phyloP scores from a whole-genome alignment of 2,797 vertebrate species.

The Ispidina lecontei region DNA sequence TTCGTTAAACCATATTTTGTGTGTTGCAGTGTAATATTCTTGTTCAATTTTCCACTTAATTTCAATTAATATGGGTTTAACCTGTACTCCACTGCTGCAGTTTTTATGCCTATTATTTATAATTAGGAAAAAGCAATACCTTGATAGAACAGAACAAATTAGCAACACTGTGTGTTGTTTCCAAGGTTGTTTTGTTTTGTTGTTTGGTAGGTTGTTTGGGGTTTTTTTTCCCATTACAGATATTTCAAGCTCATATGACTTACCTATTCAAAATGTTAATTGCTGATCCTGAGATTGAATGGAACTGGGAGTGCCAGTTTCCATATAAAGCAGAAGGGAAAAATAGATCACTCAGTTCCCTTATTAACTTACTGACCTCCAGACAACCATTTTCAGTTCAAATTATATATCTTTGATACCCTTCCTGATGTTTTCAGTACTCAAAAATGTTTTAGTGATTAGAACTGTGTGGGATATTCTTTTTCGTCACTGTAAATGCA shows the following conservation, averaged over 20 bases:
- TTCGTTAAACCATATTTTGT: conserved; percentile 54
- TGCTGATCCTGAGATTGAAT: not conserved
- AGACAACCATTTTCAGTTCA: not conserved
- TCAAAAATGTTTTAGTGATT: not conserved
- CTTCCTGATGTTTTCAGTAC: not conserved
- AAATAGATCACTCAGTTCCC: not conserved
- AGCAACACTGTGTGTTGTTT: not conserved
- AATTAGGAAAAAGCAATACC: conserved; percentile 59
- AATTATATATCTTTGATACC: not conserved
- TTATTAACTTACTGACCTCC: not conserved
- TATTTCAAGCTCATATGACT: not conserved
- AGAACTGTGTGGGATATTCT: not conserved
- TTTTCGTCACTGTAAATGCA: not conserved
- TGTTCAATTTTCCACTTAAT: conserved; percentile 73
- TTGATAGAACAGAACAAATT: conserved; percentile 14
- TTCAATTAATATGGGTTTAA: conserved; percentile 60
- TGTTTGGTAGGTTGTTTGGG: too few species aligned
- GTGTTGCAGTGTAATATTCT: conserved; percentile 6
- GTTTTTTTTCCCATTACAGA: not conserved
- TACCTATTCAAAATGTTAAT: not conserved
- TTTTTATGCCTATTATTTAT: conserved; percentile 65
- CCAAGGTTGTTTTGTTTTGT: not conserved
- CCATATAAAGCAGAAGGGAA: rapidly evolving
- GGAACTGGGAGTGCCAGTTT: not conserved
- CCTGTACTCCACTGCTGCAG: conserved; percentile 11